Base-by-base conservation (phyloP, 1,140 invertebrate species). In the Piezodorus guildinii region DNA sequence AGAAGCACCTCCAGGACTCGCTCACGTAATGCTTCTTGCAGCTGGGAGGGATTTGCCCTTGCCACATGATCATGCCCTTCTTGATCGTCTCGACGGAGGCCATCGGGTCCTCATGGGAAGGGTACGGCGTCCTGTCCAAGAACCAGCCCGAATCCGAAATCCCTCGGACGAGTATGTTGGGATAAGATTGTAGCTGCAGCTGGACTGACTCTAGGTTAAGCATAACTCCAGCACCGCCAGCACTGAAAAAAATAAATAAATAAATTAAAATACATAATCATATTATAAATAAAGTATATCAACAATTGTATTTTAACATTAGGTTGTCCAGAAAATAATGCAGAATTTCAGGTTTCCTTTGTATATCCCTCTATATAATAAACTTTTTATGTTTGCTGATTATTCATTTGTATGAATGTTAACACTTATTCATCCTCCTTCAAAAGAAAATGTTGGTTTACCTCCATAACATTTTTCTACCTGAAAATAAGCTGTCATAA, bases 101-200 rank as follows among this genome's bases (percentile, higher is more conserved):
- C 39, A 77, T 14, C 65, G 77, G 62, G 75, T 70, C 60, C 70
- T 30, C 70, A 65, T 71, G 77, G 0, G 78, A 79, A 49, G 75
- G 78, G 72, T 79, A 88, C 23, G 80, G 87, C 59, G 86, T 83
- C 66, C 90, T 82, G 75, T 96, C 93, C 21, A 96, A 74, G 70
- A 96, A 96, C 94, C 93, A 96, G 16, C 92, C 93, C 3, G 92
- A 94, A 73, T 96, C 93, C 0, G 88, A 85, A 0, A 93, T 81
- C 15, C 89, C 90, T 2, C 85, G 77, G 16, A 95, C 86, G 1
- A 85, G 79, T 0, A 89, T 83, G 58, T 85, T 81, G 6, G 77
- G 75, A 10, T 82, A 77, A 5, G 79, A 77, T 52, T 85, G 81
- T 6, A 87, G 74, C 46, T 89, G 77, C 62, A 72, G 69, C 51